Base-by-base conservation (phyloP, 2,888 invertebrate genomes). In the Psylliodes chrysocephalus region DNA sequence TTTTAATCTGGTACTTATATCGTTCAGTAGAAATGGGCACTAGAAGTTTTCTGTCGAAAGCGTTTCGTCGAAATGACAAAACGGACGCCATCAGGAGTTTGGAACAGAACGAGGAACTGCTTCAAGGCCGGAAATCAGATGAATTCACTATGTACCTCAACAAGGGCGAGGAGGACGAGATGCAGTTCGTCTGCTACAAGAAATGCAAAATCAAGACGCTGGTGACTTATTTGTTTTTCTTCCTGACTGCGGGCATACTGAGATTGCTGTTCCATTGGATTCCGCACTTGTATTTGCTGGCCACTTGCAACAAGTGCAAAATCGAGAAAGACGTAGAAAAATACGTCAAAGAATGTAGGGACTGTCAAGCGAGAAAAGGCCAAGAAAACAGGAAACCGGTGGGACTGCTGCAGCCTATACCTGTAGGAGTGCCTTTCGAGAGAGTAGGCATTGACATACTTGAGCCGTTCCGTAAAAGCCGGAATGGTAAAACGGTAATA, bases 191-290 rank as follows among this genome's bases (percentile, higher is more conserved):
- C 72, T 91, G 91, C 1, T 94, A 91, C 81, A 85, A 84, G 42
- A 86, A 84, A 66, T 86, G 86, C 74, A 81, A 82, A 71, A 82
- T 86, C 75, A 86, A 87, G 75, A 85, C 85, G 7, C 75, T 84
- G 33, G 63, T 89, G 46, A 88, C 89, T 4, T 91, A 90, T 85
- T 75, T 89, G 35, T 80, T 88, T 38, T 90, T 92, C 30, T 73
- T 89, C 30, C 69, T 92, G 52, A 91, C 92, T 0, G 87, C 85
- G 35, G 96, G 96, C 1, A 77, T 94, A 0, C 86, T 96, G 0
- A 87, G 94, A 64, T 86, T 96, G 71, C 79, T 96, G 68, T 92
- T 95, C 83, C 94, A 96, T 82, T 96, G 96, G 96, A 87, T 90
- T 75, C 94, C 94, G 0, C 91, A 90, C 69, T 91, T 91, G 87